A percentile compares a stretch with the other conserved stretches of the same genome.
Conservation (phyloP, 2,797 vertebrate species). For the Borostomias antarcticus region DNA sequence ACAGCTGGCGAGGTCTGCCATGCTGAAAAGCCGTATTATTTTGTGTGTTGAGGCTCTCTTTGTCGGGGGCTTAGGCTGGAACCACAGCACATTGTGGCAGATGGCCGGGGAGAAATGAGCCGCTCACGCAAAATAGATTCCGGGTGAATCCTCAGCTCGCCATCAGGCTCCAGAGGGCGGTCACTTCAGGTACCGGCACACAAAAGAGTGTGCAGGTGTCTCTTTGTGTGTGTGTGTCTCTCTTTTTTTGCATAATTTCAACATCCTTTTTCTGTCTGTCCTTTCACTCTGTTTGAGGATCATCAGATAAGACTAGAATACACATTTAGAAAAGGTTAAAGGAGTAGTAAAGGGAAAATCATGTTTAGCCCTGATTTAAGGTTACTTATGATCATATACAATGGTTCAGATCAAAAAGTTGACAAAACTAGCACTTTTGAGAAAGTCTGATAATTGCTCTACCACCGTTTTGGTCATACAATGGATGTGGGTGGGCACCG, state of each 20-base stretch:
- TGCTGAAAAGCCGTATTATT: background rate
- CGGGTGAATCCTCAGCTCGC: background rate
- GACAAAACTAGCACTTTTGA: too few species aligned
- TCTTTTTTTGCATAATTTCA: background rate
- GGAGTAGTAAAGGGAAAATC: too few species aligned
- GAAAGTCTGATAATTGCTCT: too few species aligned
- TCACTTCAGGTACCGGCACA: background rate
- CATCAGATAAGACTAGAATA: too few species aligned
- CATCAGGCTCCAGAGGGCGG: background rate
- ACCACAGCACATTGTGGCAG: slow-evolving; percentile 2
- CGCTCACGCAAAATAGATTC: background rate
- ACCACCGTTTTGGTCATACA: too few species aligned
- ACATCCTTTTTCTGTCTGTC: background rate
- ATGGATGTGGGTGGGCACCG: background rate
- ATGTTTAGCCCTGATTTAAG: too few species aligned
- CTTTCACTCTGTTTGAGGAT: background rate
- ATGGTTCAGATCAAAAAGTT: too few species aligned
- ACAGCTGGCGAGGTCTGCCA: background rate
- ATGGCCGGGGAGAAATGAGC: slow-evolving; percentile 4
- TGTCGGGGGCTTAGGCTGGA: background rate
- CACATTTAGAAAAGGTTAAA: too few species aligned
- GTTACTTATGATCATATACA: too few species aligned
- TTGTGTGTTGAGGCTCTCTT: background rate
- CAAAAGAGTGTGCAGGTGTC: background rate
- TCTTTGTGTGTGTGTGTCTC: background rate